Evolutionary conservation across 2,797 vertebrate genomes (phyloP).

Genomic region (Sciurus vulgaris): DNA sequence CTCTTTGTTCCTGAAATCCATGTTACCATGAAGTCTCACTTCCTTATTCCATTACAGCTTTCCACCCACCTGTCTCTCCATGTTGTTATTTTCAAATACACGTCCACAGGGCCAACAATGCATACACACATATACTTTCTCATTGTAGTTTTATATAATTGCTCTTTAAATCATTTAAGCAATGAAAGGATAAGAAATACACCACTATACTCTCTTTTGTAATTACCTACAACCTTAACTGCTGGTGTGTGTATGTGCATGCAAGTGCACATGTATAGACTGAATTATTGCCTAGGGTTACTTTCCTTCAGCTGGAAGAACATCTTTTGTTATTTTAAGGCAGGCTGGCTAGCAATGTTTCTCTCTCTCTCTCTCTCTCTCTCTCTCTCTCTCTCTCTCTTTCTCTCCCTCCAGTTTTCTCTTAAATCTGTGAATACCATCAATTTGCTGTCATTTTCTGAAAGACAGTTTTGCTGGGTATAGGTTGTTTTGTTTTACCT

Average conservation of each 20-base stretch:
- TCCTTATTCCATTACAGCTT: background rate
- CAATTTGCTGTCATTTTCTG: background rate
- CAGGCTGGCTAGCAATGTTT: background rate
- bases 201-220: background rate
- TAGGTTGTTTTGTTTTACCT: background rate
- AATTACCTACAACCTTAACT: background rate
- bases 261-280: background rate
- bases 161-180: background rate
- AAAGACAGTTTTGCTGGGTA: background rate
- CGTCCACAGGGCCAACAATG: background rate
- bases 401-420: background rate
- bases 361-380: too few species aligned
- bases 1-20: background rate
- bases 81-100: background rate
- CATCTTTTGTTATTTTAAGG: background rate
- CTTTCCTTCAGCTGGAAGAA: background rate
- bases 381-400: too few species aligned
- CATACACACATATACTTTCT: background rate
- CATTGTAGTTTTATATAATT: background rate
- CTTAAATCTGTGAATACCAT: background rate
- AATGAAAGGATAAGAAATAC: background rate
- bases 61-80: background rate
- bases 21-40: background rate
- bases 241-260: background rate
- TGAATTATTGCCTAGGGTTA: background rate